Evolutionary conservation across 2,113 vertebrate species (phyloP).

Genomic region (Archocentrus centrarchus): DNA sequence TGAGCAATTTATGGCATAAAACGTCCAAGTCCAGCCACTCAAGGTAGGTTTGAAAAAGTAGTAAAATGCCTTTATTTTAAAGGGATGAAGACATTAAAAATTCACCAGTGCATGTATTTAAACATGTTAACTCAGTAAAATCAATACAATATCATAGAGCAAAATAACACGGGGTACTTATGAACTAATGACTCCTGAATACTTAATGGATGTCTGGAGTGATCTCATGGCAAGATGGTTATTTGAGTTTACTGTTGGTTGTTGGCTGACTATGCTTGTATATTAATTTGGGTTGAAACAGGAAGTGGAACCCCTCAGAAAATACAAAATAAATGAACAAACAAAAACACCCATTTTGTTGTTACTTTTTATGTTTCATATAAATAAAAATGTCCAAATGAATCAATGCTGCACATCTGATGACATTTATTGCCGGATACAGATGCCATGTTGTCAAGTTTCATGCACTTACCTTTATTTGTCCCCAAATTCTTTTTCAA

Average conservation of each 20-base stretch:
- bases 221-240: neutral
- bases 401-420: neutral
- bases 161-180: neutral
- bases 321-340: neutral
- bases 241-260: neutral
- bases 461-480: neutral
- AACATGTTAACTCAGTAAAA: neutral
- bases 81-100: neutral
- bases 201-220: neutral
- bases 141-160: neutral
- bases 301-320: neutral
- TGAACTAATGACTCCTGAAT: constrained; percentile 5
- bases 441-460: constrained; percentile 2
- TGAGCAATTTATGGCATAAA: neutral
- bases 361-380: neutral
- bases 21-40: neutral
- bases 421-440: neutral
- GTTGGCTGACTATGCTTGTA: neutral
- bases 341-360: neutral
- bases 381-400: too few relatives aligned
- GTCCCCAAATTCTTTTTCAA: constrained; percentile 44
- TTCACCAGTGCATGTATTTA: neutral
- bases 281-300: neutral
- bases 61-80: neutral
- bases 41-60: neutral